Evolutionary conservation across 2,797 vertebrate species (phyloP), one percentile per base, ranked within the genome.

Genomic region (Sebastes cheni): DNA sequence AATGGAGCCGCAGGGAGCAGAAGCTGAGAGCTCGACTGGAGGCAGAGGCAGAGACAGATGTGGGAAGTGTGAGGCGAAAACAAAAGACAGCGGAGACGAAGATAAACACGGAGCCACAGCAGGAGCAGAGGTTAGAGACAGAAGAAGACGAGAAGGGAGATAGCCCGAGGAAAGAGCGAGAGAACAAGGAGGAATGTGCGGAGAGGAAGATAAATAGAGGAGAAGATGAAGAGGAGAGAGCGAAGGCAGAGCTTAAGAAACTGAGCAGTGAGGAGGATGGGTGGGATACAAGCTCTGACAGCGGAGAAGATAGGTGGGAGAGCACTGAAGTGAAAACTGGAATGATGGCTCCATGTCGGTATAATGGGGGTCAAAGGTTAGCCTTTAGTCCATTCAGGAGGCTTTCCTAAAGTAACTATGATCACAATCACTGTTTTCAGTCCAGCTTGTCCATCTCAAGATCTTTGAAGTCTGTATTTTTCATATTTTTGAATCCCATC

Each of bases 1-100:
- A 93, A 59, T 88, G 90, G 87, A 86, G 54, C 30, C 46, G 29
- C 60, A 84, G 88, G 71, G 87, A 92, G 81, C 82, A 72, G 82
- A 77, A 86, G 78, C 88, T 91, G 65, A 86, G 80, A 79, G 86
- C 84, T 66, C 67, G 11, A 32, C 83, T 84, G 75, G 66, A 83
- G 72, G 77, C 65, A 9, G 67, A 87, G 61, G 72, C 67, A 9
- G 67, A 87, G 61, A 73, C 23, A 30, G 32, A 72, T 29, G 77
- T 42, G 69, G 81, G 64, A 66, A 59, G 62, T 12, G 67, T 18
- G 42, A 73, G 64, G 81, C 77, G 59, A 61, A 70, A 85, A 74
- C 72, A 72, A 75, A 79, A 88, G 72, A 75, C 20, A 30, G 65
- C 56, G 6, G 72, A 88, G 60, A 84, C 36, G 5, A 72, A 86